Conservation (phyloP, 2,113 vertebrate genomes). For the Chionis minor region DNA sequence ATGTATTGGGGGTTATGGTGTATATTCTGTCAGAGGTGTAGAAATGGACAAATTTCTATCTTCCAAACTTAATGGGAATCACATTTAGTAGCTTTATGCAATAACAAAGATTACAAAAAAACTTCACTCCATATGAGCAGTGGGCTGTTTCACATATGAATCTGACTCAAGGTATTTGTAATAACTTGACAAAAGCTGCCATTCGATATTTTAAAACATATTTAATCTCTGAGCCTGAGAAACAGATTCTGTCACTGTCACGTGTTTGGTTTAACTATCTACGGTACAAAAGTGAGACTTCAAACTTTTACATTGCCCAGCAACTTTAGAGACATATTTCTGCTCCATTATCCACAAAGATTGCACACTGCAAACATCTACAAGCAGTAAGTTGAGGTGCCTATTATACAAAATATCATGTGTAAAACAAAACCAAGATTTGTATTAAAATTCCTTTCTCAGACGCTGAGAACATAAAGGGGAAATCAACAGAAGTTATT, state of each 20-base stretch:
- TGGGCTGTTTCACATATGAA: neutral
- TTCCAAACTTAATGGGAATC: neutral
- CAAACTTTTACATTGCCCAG: neutral
- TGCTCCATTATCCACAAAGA: neutral
- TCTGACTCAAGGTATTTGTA: neutral
- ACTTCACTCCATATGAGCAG: neutral
- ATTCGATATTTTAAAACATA: neutral
- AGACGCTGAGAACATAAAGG: neutral
- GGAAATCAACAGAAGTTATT: neutral
- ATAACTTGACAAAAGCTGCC: neutral
- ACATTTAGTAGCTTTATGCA: neutral
- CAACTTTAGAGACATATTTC: neutral
- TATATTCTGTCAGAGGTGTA: neutral
- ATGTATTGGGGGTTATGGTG: neutral
- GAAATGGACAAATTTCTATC: neutral
- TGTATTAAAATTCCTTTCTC: conserved; percentile 15
- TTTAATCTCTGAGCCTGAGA: conserved; percentile 22
- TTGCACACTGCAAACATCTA: neutral
- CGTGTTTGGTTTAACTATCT: neutral
- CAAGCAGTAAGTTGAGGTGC: neutral
- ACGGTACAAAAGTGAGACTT: neutral
- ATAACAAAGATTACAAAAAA: neutral
- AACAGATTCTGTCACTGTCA: neutral
- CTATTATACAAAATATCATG: neutral
- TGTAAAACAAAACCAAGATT: neutral